Evolutionary conservation across 2,888 invertebrate genomes (phyloP), one percentile per base, ranked within the genome.

Genomic region (Metacarcinus magister): DNA sequence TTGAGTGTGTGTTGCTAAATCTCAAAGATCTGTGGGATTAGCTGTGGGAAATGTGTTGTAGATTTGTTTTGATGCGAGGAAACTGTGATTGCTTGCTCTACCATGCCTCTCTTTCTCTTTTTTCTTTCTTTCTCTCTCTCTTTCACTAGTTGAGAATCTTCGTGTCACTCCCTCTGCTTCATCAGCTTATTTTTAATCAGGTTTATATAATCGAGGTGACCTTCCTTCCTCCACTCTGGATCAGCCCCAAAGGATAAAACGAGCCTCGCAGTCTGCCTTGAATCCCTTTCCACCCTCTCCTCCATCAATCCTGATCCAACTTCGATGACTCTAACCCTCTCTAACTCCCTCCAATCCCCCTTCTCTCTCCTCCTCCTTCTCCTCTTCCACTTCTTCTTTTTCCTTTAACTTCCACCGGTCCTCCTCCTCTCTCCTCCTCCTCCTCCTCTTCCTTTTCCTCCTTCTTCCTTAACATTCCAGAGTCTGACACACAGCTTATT

Each of bases 371-470:
- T 2, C 10, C 13, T 32, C 32, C 10, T 32, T 2, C 23, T 32
- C 32, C 82, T 82, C 2, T 10, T 32, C 28, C 13, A 5, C 10
- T 2, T 32, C 7, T 2, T 32, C 82, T 32, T 32, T 8, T 23
- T 82, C 54, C 54, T 54, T 16, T 13, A 16, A 10, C 54, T 54
- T 0, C 67, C 7, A n/a, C n/a, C 19, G 23, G 67, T 67, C n/a
- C 67, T 67, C 67, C 82, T 75, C 75, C 75, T 75, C 75, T 75
- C 28, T 75, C n/a, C n/a, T 67, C n/a, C 67, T 67, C n/a, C n/a
- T 67, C 67, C 67, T 67, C 67, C 67, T 67, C 19, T 23, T 67
- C 23, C 67, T 19, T 23, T 48, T 23, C 23, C n/a, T 10, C n/a
- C 67, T 5, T 10, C n/a, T 4, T 28, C 7, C 19, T 5, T 28